Percentiles rank a stretch among this genome's conserved stretches.
Evolutionary conservation across 2,113 vertebrate genomes (phyloP).

Genomic region (Cryptotis parvus): DNA sequence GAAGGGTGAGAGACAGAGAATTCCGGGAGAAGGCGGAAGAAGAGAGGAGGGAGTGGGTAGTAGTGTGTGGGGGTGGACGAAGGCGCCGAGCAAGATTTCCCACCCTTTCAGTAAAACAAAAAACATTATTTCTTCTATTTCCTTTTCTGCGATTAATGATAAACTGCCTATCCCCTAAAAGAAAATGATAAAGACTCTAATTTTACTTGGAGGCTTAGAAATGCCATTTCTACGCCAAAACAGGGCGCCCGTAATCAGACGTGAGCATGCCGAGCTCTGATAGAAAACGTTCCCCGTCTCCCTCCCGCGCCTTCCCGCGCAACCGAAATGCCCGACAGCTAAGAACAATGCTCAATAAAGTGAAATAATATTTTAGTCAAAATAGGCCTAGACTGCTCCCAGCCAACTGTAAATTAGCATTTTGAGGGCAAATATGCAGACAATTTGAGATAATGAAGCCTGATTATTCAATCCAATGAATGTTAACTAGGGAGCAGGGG

Average conservation of each 20-base stretch:
- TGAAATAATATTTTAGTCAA: constrained; percentile 92
- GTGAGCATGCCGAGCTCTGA: constrained; percentile 85
- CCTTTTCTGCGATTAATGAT: constrained; percentile 92
- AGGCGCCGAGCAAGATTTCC: constrained; percentile 11
- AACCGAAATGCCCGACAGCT: constrained; percentile 90
- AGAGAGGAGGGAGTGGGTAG: no score
- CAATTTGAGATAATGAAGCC: constrained; percentile 99
- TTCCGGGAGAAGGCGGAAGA: no score
- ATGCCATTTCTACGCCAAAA: constrained; percentile 94
- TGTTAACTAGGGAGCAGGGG: constrained; percentile 98
- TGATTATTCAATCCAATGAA: constrained; percentile 99
- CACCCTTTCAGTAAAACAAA: constrained; percentile 81
- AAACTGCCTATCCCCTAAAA: constrained; percentile 94
- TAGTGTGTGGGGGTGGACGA: neutral
- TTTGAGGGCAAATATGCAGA: constrained; percentile 99
- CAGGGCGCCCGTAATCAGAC: constrained; percentile 89
- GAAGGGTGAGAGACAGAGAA: no score
- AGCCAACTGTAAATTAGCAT: constrained; percentile 99
- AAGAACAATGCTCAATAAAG: constrained; percentile 90
- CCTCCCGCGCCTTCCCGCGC: constrained; percentile 46
- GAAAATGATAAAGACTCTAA: constrained; percentile 93
- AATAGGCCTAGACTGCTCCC: constrained; percentile 93
- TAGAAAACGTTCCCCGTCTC: constrained; percentile 86
- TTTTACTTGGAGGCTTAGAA: constrained; percentile 91
- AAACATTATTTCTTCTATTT: constrained; percentile 88